Evolutionary conservation across 2,797 vertebrate genomes (phyloP).

Genomic region (Sebastes cheni): DNA sequence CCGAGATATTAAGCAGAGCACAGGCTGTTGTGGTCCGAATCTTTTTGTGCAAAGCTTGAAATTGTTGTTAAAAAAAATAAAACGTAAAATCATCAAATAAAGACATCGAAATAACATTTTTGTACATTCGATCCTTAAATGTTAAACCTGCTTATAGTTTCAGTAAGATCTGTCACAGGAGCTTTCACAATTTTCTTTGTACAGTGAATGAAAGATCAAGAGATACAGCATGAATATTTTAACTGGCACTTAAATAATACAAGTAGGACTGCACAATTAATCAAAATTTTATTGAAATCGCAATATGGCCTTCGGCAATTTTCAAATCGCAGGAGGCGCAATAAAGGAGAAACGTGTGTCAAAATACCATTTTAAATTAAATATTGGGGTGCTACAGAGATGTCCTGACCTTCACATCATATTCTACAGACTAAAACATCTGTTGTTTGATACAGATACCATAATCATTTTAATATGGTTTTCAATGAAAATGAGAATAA

Average conservation of each 20-base stretch:
- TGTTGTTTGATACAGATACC: too few relatives aligned
- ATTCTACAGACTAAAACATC: too few relatives aligned
- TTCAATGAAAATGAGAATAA: too few relatives aligned
- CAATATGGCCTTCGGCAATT: too few relatives aligned
- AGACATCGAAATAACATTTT: conserved; percentile 30
- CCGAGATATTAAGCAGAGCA: conserved; percentile 70
- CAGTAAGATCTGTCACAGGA: background rate
- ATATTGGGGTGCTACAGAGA: too few relatives aligned
- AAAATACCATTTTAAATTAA: too few relatives aligned
- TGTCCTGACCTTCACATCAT: too few relatives aligned
- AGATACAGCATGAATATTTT: background rate
- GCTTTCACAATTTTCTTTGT: background rate
- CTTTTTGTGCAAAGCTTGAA: conserved; percentile 83
- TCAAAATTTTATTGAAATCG: too few relatives aligned
- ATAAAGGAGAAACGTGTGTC: too few relatives aligned
- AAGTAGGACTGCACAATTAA: too few relatives aligned
- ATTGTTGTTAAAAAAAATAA: conserved; percentile 77
- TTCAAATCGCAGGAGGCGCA: too few relatives aligned
- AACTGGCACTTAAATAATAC: background rate
- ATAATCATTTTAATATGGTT: too few relatives aligned
- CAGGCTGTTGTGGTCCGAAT: conserved; percentile 77
- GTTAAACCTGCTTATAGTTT: background rate
- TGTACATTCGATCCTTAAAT: conserved; percentile 14
- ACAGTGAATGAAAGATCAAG: background rate
- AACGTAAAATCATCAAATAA: conserved; percentile 75